Base-by-base conservation (phyloP, 2,797 vertebrate genomes). In the Atherinosoma microstoma region DNA sequence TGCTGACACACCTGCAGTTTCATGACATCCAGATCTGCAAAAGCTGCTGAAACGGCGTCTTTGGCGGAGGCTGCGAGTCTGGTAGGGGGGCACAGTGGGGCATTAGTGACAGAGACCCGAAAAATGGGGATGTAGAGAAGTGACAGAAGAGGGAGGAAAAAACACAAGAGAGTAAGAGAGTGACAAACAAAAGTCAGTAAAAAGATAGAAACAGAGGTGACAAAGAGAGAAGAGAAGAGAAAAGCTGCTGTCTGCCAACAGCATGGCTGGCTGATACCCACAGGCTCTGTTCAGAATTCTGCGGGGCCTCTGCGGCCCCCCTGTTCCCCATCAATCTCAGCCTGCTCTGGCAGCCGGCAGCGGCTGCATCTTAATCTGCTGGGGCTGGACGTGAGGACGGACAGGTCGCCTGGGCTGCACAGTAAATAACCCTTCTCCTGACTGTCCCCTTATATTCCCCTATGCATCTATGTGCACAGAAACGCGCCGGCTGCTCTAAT, bases 251-350 rank as follows among this genome's bases (percentile, higher is more conserved):
- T 76, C 83, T 87, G 75, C 67, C 30, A 53, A 87, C 88, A 84
- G 87, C 83, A 45, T 45, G 63, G 79, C 75, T 64, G 67, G 27
- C 78, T 60, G 66, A 34, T 77, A 58, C 61, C 86, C 80, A 87
- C 83, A 76, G 90, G 88, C 84, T 85, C 89, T 91, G 89, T 59
- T 94, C 92, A 92, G 91, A 73, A 94, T 94, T 94, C 90, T 92
- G 91, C 84, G 9, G 82, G 90, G 90, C 89, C 90, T 90, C 89
- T 86, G 87, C 78, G 66, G 89, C 91, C 91, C 90, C 86, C 70
- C 60, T 88, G 89, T 93, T 90, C 87, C 89, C 93, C 92, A 94
- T 94, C 94, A 93, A 92, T 94, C 93, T 93, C 86, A 63, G 87
- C 64, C 72, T 3, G 61, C 82, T 86, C 80, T 91, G 89, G 89